Evolutionary conservation across 37 sponge, comb jelly and placozoan genomes (phyloP).

Genomic region (Spongilla lacustris): DNA sequence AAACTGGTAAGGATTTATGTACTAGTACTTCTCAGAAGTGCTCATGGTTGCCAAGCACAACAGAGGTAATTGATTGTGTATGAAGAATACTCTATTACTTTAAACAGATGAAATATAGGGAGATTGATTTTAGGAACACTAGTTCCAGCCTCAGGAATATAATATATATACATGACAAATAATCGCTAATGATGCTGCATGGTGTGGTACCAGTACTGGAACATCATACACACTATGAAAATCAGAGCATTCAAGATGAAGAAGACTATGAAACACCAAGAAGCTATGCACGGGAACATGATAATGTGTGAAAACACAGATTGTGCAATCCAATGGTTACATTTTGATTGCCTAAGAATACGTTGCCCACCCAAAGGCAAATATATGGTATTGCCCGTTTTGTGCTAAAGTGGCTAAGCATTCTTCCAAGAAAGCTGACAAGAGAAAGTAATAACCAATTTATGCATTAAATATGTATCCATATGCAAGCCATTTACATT

Average conservation of each 20-base stretch:
- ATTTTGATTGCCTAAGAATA: slow-evolving; percentile 21
- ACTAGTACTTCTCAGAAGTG: too few relatives aligned
- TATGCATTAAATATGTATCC: too few relatives aligned
- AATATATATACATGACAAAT: not conserved
- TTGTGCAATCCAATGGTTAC: slow-evolving; percentile 35
- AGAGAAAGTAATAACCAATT: too few relatives aligned
- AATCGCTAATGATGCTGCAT: not conserved
- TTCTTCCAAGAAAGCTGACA: not conserved
- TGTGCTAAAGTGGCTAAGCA: not conserved
- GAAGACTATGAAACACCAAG: slow-evolving; percentile 6
- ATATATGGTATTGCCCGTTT: slow-evolving; percentile 33
- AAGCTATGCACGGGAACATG: slow-evolving; percentile 36
- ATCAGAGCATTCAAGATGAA: not conserved
- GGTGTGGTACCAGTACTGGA: slow-evolving; percentile 3
- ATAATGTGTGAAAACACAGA: slow-evolving; percentile 29
- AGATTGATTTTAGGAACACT: too few relatives aligned
- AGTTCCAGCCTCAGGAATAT: too few relatives aligned
- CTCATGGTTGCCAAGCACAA: too few relatives aligned
- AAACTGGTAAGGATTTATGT: too few relatives aligned
- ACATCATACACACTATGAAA: not conserved
- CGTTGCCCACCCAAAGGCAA: slow-evolving; percentile 24
- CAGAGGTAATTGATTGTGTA: too few relatives aligned
- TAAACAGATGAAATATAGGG: too few relatives aligned
- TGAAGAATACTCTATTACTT: too few relatives aligned
- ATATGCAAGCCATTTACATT: too few relatives aligned